Percentiles rank a stretch among this genome's conserved stretches.
Conservation (phyloP, 1,140 invertebrate genomes). For the Drosophila melanogaster region Release_6_plus_ISO1_MT NC_004354.4:17579501-17580000, state of each 20-base stretch:
- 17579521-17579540: too few relatives aligned
- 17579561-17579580: too few relatives aligned
- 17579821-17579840: not conserved
- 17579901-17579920: slow-evolving; percentile 27
- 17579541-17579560: too few relatives aligned
- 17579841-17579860: not conserved
- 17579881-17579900: slow-evolving; percentile 18
- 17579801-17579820: not conserved
- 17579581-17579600: not conserved
- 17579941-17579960: slow-evolving; percentile 26
- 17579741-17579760: not conserved
- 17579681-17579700: too few relatives aligned
- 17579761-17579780: not conserved
- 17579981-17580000: slow-evolving; percentile 6
- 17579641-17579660: too few relatives aligned
- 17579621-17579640: too few relatives aligned
- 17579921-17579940: slow-evolving; percentile 18
- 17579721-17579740: not conserved
- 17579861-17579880: slow-evolving; percentile 26
- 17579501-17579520: too few relatives aligned
- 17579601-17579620: not conserved
- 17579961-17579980: slow-evolving; percentile 15
- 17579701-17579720: not conserved
- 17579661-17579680: too few relatives aligned
- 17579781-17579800: not conserved